A percentile compares a stretch with the other conserved stretches of the same genome.
Conservation (phyloP, 2,797 vertebrate species). For the Thaleichthys pacificus region DNA sequence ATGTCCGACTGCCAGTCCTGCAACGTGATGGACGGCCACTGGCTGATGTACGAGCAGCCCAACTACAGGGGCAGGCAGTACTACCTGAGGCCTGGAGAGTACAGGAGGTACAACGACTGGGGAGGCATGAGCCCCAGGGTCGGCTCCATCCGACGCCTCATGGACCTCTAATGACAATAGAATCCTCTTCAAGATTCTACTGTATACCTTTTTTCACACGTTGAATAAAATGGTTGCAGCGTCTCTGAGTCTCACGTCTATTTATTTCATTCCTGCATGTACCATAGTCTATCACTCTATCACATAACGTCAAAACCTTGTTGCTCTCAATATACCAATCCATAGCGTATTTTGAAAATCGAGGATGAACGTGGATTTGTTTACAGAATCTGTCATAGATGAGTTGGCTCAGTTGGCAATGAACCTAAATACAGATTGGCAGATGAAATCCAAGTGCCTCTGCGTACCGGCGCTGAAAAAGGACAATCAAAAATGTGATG, state of each 20-base stretch:
- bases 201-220: slow-evolving; percentile 18
- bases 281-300: neutral
- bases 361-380: neutral
- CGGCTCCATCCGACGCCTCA: slow-evolving; percentile 21
- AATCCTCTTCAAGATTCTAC: slow-evolving; percentile 17
- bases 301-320: neutral
- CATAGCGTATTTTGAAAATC: neutral
- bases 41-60: slow-evolving; percentile 48
- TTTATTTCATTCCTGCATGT: neutral
- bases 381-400: neutral
- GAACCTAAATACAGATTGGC: neutral
- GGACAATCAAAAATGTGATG: neutral
- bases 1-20: slow-evolving; percentile 64
- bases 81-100: slow-evolving; percentile 26
- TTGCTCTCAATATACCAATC: no score
- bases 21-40: slow-evolving; percentile 61
- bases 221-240: slow-evolving; percentile 27
- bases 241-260: neutral
- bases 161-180: slow-evolving; percentile 23
- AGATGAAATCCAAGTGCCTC: no score
- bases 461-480: neutral
- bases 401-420: no score
- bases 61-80: slow-evolving; percentile 30
- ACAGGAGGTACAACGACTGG: slow-evolving; percentile 26
- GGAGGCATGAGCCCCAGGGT: slow-evolving; percentile 18